These are phyloP conservation scores for Glyphotaelius pellucidus DNA, from an alignment of 2,888 invertebrate genomes.

Conservation along the genomic window DNA sequence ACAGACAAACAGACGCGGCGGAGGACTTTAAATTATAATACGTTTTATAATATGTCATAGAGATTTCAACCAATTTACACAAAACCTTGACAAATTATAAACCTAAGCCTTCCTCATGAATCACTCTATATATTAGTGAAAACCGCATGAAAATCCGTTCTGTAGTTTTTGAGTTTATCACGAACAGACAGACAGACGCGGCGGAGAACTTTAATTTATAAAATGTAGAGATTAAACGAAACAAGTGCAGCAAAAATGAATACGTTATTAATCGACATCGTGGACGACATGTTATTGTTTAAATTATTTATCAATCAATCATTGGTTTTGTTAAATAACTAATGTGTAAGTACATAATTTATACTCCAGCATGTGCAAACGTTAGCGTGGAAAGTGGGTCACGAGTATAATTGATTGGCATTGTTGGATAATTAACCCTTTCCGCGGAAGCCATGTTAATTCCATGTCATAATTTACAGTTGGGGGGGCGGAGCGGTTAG, in stretches of 20 bases:
- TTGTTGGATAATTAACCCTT: slow-evolving; percentile 33
- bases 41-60: too few species aligned
- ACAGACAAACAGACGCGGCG: too few species aligned
- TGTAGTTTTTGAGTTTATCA: too few species aligned
- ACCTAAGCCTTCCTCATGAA: too few species aligned
- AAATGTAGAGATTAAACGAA: background rate
- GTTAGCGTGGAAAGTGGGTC: background rate
- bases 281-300: background rate
- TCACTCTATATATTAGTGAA: too few species aligned
- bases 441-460: slow-evolving; percentile 32
- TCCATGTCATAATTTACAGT: slow-evolving; percentile 14
- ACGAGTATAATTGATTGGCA: slow-evolving; percentile 21
- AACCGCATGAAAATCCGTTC: too few species aligned
- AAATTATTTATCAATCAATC: background rate
- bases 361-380: background rate
- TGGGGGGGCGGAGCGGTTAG: background rate
- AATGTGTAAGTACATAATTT: background rate
- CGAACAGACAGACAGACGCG: too few species aligned
- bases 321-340: background rate
- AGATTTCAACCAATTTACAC: too few species aligned
- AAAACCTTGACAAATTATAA: too few species aligned
- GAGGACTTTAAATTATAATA: too few species aligned
- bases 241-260: background rate
- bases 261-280: background rate
- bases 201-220: background rate